Base-by-base conservation (phyloP, 2,113 vertebrate genomes). In the Dicrurus megarhynchus region DNA sequence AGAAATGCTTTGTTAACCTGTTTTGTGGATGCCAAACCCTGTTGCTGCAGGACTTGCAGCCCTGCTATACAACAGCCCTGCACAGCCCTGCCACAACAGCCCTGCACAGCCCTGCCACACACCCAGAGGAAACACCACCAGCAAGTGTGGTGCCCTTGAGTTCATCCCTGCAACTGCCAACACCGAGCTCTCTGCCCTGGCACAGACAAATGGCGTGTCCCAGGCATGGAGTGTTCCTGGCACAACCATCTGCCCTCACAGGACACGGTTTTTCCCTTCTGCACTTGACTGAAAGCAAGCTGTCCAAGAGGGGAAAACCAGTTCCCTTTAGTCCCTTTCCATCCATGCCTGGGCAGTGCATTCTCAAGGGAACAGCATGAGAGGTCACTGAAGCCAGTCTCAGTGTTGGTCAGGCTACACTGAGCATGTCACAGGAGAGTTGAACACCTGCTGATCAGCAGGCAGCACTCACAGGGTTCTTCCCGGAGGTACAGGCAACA, bases 191-290 rank as follows among this genome's bases (percentile, higher is more conserved):
- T 3, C 24, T 56, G 77, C 22, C 60, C 52, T 22, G 16, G 44
- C 3, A 41, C 35, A 18, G 32, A 3, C 11, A 39, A 28, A 18
- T 0, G 0, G 37, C 19, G 0, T 6, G 2, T 22, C 33, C 60
- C 41, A 47, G 56, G 47, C 42, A 74, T 13, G 1, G 17, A 78
- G 41, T 4, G 1, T 0, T 50, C 80, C 35, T n/a, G 15, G 37
- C 77, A 64, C 44, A 35, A 52, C 53, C 18, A 0, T 2, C 30
- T 26, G 6, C 67, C 49, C 64, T 20, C 21, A 33, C 0, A 0
- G 71, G 49, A 60, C 33, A 12, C 1, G 0, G 23, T 0, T 42
- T 11, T 15, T 19, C 32, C 64, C 46, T 44, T 21, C 74, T 20
- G 33, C 57, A 15, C 10, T 4, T 4, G 19, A 19, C 16, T 24